Percentiles rank a stretch among this genome's conserved stretches.
phyloP scores from a whole-genome alignment of 2,113 vertebrate species.

The Sinocyclocheilus grahami region DNA sequence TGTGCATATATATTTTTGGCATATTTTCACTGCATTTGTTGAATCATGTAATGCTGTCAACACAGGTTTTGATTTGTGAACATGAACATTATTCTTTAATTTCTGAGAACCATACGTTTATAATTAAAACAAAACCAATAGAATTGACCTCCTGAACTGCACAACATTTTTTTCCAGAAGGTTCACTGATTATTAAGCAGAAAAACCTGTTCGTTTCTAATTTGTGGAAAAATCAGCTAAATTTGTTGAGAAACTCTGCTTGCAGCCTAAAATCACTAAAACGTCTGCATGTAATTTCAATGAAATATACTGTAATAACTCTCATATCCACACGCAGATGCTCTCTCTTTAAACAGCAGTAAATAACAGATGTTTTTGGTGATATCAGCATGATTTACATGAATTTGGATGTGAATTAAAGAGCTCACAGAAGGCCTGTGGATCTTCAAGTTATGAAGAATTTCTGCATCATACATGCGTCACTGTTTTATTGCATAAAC shows the following conservation, averaged over 20 bases:
- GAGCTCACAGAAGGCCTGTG: neutral
- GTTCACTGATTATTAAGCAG: neutral
- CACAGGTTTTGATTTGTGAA: neutral
- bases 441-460: neutral
- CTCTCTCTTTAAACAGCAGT: neutral
- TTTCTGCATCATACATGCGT: neutral
- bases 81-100: neutral
- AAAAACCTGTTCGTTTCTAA: neutral
- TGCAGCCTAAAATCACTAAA: neutral
- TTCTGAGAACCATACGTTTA: neutral
- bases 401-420: neutral
- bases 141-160: neutral
- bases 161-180: neutral
- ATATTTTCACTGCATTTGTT: neutral
- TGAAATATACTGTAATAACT: neutral
- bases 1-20: neutral
- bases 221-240: neutral
- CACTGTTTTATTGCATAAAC: neutral
- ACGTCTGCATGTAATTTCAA: neutral
- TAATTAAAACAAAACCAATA: neutral
- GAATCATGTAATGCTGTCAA: neutral
- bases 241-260: neutral
- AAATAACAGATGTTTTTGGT: neutral
- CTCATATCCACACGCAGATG: neutral
- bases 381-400: neutral